A percentile compares a stretch with the other conserved stretches of the same genome.
phyloP scores from a whole-genome alignment of 1,140 invertebrate genomes.

The Bradynema listronoti region DNA sequence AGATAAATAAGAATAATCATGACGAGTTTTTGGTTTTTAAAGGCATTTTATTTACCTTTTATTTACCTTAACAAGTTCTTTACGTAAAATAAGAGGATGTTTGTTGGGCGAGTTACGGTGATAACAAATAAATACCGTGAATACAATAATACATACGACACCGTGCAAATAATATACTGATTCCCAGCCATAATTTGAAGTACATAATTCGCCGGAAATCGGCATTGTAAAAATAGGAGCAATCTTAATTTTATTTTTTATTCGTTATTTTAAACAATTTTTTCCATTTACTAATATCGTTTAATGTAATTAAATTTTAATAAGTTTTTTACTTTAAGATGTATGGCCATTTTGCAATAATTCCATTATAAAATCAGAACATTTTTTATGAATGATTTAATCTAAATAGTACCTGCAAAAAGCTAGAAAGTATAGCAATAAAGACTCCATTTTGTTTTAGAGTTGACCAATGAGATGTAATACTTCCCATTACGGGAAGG shows the following conservation, averaged over 20 bases:
- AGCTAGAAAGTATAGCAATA: slow-evolving; percentile 42
- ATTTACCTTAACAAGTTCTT: slow-evolving; percentile 37
- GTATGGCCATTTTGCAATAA: too few relatives aligned
- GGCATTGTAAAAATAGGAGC: slow-evolving; percentile 52
- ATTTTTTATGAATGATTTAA: slow-evolving; percentile 3
- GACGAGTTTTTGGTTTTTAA: too few relatives aligned
- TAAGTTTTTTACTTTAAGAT: too few relatives aligned
- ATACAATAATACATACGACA: slow-evolving; percentile 39
- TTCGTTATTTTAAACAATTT: too few relatives aligned
- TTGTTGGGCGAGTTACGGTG: slow-evolving; percentile 44
- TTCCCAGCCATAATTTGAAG: slow-evolving; percentile 32
- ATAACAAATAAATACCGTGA: slow-evolving; percentile 48
- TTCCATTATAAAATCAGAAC: too few relatives aligned
- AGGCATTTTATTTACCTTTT: too few relatives aligned
- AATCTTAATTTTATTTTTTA: too few relatives aligned
- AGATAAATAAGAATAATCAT: too few relatives aligned
- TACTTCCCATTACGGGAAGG: slow-evolving; percentile 39
- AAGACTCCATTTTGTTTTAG: slow-evolving; percentile 46
- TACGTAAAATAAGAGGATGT: slow-evolving; percentile 35
- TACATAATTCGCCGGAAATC: slow-evolving; percentile 43
- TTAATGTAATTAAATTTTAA: too few relatives aligned
- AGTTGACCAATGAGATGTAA: slow-evolving; percentile 44
- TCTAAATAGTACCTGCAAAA: slow-evolving; percentile 34
- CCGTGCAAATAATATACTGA: slow-evolving; percentile 49
- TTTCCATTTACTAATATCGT: too few relatives aligned